Base-by-base conservation (phyloP, 2,113 vertebrate genomes). In the Ailurus styani region DNA sequence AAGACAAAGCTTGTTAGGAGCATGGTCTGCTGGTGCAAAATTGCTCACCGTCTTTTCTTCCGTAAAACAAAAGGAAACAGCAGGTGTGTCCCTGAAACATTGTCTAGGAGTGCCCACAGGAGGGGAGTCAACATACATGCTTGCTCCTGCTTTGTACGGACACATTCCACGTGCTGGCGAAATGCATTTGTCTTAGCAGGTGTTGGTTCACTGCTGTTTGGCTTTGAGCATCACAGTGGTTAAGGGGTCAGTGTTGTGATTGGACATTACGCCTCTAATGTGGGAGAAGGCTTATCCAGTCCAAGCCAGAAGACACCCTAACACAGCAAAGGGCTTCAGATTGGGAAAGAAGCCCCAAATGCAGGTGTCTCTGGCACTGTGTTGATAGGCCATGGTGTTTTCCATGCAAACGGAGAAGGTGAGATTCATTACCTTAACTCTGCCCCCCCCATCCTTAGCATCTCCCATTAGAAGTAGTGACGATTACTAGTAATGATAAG, bases 11-110 rank as follows among this genome's bases (percentile, higher is more conserved):
- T 83, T n/a, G n/a, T 82, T 90, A 95, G 84, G 57, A 91, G 79
- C 62, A 52, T n/a, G 5, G 75, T 97, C 89, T 77, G 25, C n/a
- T 18, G 83, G 83, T 78, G 89, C 73, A 47, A 96, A 72, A 91
- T 77, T 91, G 2, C 73, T 97, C 10, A 15, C 31, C 91, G 40
- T 77, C 95, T 79, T 21, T 91, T 86, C 93, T 31, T 68, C 85
- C 57, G 37, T 68, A 54, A 95, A 92, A 86, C 87, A 70, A 88
- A 92, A 79, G 45, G 95, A 60, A 29, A 20, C 18, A 34, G 75
- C 68, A 52, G 84, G 34, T 27, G 3, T 17, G 52, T 91, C 60
- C 21, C 31, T 21, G 40, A 2, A 27, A 78, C 34, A 9, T 31
- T 3, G 20, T 13, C 42, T 3, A 14, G 45, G 3, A 10, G 12